These are phyloP conservation scores for Argyresthia goedartella DNA, from an alignment of 2,888 invertebrate species.

Conservation along the genomic window DNA sequence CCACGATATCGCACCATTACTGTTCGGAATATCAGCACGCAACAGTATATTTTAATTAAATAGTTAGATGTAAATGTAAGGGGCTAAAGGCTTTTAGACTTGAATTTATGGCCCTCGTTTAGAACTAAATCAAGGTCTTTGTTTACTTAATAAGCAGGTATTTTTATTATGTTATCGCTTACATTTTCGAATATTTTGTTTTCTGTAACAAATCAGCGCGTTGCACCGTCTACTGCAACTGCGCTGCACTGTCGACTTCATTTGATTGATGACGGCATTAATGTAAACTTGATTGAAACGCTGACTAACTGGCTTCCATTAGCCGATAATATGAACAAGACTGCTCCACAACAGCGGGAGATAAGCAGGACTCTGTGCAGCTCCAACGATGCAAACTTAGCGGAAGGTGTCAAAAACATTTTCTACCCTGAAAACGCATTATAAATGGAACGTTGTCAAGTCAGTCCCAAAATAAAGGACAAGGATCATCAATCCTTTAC, in stretches of 20 bases:
- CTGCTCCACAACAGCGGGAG: neutral
- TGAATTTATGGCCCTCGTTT: neutral
- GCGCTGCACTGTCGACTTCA: slow-evolving; percentile 38
- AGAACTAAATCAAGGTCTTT: neutral
- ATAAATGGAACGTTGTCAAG: slow-evolving; percentile 34
- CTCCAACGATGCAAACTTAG: neutral
- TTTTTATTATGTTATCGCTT: too few relatives aligned
- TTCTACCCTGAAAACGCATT: slow-evolving; percentile 14
- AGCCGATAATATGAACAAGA: slow-evolving; percentile 5
- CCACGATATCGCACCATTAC: neutral
- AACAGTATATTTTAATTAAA: neutral
- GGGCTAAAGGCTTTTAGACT: neutral
- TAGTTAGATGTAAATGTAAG: neutral
- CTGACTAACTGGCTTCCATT: slow-evolving; percentile 30
- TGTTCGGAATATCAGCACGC: neutral
- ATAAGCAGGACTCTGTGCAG: neutral
- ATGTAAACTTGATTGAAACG: slow-evolving; percentile 35
- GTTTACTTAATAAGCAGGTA: too few relatives aligned
- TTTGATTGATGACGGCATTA: slow-evolving; percentile 59
- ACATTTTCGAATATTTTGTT: too few relatives aligned
- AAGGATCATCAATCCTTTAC: slow-evolving; percentile 49
- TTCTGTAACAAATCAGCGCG: neutral
- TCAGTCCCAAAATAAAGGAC: slow-evolving; percentile 34
- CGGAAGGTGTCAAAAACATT: neutral
- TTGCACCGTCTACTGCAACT: slow-evolving; percentile 20